These are phyloP conservation scores for Asbolus verrucosus DNA, from an alignment of 1,140 invertebrate species.

Conservation along the genomic window DNA sequence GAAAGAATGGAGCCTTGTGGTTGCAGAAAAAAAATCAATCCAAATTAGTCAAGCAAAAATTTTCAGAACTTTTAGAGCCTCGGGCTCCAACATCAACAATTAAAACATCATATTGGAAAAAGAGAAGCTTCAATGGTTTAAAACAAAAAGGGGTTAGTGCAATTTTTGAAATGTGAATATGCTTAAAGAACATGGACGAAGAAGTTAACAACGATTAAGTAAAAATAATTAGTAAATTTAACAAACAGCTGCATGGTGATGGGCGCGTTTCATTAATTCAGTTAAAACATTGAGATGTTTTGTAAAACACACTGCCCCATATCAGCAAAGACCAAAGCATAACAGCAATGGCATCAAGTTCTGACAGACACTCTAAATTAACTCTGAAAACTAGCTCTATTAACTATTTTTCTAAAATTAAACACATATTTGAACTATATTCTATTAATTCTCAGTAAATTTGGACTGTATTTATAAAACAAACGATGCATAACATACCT, in stretches of 20 bases:
- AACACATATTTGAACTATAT: slow-evolving; percentile 36
- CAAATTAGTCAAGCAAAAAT: slow-evolving; percentile 58
- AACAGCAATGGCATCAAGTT: slow-evolving; percentile 45
- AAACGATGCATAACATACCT: slow-evolving; percentile 70
- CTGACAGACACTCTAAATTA: slow-evolving; percentile 27
- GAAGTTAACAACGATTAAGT: slow-evolving; percentile 11
- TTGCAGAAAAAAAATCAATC: slow-evolving; percentile 68
- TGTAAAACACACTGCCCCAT: slow-evolving; percentile 33
- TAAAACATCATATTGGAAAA: slow-evolving; percentile 17
- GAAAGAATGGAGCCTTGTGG: slow-evolving; percentile 79
- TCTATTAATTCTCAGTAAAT: slow-evolving; percentile 9
- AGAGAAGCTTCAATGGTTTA: slow-evolving; percentile 13
- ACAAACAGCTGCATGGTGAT: slow-evolving; percentile 25
- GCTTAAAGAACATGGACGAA: slow-evolving; percentile 5
- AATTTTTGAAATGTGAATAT: slow-evolving; percentile 26
- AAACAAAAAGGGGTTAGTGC: slow-evolving; percentile 22
- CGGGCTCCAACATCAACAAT: slow-evolving; percentile 27
- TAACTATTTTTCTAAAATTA: slow-evolving; percentile 40
- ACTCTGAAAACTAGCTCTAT: slow-evolving; percentile 35
- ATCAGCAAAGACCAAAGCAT: slow-evolving; percentile 44
- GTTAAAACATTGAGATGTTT: slow-evolving; percentile 27
- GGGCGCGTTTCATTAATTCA: slow-evolving; percentile 46
- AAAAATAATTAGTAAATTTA: slow-evolving; percentile 11
- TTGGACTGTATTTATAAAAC: neutral
- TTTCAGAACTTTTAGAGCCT: slow-evolving; percentile 22